Evolutionary conservation across 1,140 invertebrate species (phyloP), one percentile per base, ranked within the genome.

Genomic region (Pissodes strobi): DNA sequence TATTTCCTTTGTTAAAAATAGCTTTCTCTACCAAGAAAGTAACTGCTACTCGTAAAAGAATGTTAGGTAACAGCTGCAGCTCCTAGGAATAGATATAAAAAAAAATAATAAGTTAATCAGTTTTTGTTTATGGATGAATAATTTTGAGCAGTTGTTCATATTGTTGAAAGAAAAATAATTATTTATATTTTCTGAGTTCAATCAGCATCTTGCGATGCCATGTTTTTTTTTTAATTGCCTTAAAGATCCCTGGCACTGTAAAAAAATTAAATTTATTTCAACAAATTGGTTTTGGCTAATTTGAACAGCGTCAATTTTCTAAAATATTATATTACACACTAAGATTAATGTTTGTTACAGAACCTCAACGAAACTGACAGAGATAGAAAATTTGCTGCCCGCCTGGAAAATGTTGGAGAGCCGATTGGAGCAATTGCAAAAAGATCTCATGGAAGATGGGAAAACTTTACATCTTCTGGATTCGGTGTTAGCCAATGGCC

Each of bases 371-470:
- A 63, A 72, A 51, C 67, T 77, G 39, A 66, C 66, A 22, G 70
- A 75, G 53, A 66, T 77, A 8, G 70, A 75, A 62, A 67, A 63
- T 21, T 62, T 76, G 5, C 62, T 86, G 52, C 82, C 85, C 74
- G 81, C 82, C 53, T 87, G 87, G 80, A 82, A 84, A 41, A 85
- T 87, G 71, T 82, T 89, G 55, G 85, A 87, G 62, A 76, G 75
- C 21, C 82, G 87, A 6, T 72, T 88, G 27, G 79, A 82, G 17
- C 86, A 88, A 69, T 81, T 89, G 41, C 84, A 87, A 69, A 78
- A 81, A 59, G 86, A 84, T 37, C 70, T 89, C 8, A 81, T 82
- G 10, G 81, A 84, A 53, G 88, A 89, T 72, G 83, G 86, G 63
- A 83, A 87, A 69, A 85, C 86, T 34, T 74, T 88, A 19, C 43